Conservation (phyloP, 2,797 vertebrate species). For the Karalla daura region DNA sequence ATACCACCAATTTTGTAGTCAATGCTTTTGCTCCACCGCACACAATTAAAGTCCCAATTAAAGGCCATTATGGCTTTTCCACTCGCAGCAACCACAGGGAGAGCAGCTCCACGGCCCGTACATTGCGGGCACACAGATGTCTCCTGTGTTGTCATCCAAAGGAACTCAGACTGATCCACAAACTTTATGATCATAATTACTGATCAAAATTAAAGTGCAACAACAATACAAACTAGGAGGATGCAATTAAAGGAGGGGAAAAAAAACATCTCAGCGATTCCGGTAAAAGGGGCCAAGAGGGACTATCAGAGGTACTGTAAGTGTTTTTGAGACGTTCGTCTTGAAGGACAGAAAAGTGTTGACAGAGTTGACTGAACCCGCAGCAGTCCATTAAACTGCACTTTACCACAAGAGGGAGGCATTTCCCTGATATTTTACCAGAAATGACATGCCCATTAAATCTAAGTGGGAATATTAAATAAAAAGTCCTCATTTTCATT, state of each 20-base stretch:
- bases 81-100: slow-evolving; percentile 76
- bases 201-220: slow-evolving; percentile 81
- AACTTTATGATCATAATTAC: slow-evolving; percentile 84
- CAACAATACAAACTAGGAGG: slow-evolving; percentile 73
- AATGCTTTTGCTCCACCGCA: slow-evolving; percentile 81
- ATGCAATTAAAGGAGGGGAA: too few species aligned
- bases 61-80: slow-evolving; percentile 84
- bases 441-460: not conserved
- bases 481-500: slow-evolving; percentile 35
- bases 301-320: slow-evolving; percentile 61
- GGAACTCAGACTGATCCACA: slow-evolving; percentile 79
- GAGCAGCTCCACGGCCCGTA: slow-evolving; percentile 67
- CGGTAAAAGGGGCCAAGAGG: slow-evolving; percentile 68
- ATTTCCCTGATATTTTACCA: slow-evolving; percentile 54
- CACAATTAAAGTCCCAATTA: slow-evolving; percentile 86
- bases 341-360: slow-evolving; percentile 31
- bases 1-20: slow-evolving; percentile 81
- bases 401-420: slow-evolving; percentile 76
- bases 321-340: slow-evolving; percentile 53
- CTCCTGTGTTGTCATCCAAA: slow-evolving; percentile 81
- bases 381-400: not conserved
- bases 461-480: slow-evolving; percentile 24
- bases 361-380: not conserved
- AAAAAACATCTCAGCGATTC: slow-evolving; percentile 72
- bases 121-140: slow-evolving; percentile 81